Conservation (phyloP, 2,113 vertebrate species). For the Acanthisitta chloris region DNA sequence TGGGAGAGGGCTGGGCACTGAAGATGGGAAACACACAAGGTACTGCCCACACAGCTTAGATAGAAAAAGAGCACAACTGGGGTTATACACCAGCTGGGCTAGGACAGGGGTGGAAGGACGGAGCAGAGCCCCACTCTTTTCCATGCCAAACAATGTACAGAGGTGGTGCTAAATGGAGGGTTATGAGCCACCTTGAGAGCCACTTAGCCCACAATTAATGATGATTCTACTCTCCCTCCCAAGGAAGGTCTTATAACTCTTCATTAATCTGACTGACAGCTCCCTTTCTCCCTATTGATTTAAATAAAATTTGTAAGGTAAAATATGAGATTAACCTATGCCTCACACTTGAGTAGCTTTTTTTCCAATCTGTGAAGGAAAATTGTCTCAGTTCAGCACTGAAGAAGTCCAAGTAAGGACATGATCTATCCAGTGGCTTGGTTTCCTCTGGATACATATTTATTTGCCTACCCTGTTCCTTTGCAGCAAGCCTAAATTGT, state of each 20-base stretch:
- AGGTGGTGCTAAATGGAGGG: background rate
- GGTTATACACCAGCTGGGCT: background rate
- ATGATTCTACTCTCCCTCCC: background rate
- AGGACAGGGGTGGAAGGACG: background rate
- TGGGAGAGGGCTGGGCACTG: background rate
- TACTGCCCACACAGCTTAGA: rapidly evolving
- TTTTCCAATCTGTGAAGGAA: background rate
- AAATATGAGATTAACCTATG: background rate
- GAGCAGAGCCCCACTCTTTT: background rate
- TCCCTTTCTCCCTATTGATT: background rate
- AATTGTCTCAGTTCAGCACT: background rate
- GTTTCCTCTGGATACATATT: background rate
- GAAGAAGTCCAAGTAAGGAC: background rate
- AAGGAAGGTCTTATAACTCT: background rate
- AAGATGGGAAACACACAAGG: rapidly evolving
- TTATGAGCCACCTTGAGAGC: background rate
- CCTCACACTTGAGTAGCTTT: background rate
- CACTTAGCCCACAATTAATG: background rate
- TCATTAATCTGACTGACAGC: background rate
- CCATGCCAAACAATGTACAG: rapidly evolving
- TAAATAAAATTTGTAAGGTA: background rate
- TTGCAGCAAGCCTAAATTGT: background rate
- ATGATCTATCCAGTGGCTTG: background rate
- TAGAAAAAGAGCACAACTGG: background rate
- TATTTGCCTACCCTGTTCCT: background rate